phyloP scores from a whole-genome alignment of 1,140 invertebrate species.

The Ridgeia piscesae region DNA sequence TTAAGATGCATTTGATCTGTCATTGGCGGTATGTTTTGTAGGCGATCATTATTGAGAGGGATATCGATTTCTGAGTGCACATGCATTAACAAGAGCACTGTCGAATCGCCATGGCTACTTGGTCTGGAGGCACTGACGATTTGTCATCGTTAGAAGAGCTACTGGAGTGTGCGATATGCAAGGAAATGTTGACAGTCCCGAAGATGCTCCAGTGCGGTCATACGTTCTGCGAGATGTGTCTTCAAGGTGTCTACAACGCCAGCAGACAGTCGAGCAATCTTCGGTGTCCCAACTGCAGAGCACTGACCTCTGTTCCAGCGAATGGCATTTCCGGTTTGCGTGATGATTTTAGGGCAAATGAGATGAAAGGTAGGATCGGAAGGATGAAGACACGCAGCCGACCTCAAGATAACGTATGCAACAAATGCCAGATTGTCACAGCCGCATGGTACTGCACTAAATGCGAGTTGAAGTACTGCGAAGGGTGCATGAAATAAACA shows the following conservation, averaged over 20 bases:
- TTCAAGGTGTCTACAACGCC: slow-evolving; percentile 15
- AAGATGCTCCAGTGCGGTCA: slow-evolving; percentile 29
- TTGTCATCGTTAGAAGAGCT: slow-evolving; percentile 20
- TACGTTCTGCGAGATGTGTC: slow-evolving; percentile 28
- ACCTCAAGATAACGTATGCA: slow-evolving; percentile 13
- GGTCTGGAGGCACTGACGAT: neutral
- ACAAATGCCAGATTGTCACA: slow-evolving; percentile 13
- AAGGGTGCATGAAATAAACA: slow-evolving; percentile 21
- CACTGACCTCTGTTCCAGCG: slow-evolving; percentile 20
- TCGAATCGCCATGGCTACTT: neutral
- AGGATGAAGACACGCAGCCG: slow-evolving; percentile 21
- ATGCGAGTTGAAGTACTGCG: slow-evolving; percentile 27
- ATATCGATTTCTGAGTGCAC: neutral
- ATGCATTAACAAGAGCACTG: neutral
- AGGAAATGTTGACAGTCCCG: slow-evolving; percentile 22
- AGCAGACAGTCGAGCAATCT: slow-evolving; percentile 13
- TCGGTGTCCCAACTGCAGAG: slow-evolving; percentile 27
- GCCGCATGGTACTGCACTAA: slow-evolving; percentile 16
- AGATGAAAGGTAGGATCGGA: slow-evolving; percentile 26
- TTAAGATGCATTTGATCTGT: no score
- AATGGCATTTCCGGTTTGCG: slow-evolving; percentile 24
- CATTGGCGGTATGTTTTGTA: no score
- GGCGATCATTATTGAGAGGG: neutral
- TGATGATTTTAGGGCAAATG: slow-evolving; percentile 27
- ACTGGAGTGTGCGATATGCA: slow-evolving; percentile 29